Conservation (phyloP, 2,888 invertebrate species). For the Leptodirus hochenwartii region DNA sequence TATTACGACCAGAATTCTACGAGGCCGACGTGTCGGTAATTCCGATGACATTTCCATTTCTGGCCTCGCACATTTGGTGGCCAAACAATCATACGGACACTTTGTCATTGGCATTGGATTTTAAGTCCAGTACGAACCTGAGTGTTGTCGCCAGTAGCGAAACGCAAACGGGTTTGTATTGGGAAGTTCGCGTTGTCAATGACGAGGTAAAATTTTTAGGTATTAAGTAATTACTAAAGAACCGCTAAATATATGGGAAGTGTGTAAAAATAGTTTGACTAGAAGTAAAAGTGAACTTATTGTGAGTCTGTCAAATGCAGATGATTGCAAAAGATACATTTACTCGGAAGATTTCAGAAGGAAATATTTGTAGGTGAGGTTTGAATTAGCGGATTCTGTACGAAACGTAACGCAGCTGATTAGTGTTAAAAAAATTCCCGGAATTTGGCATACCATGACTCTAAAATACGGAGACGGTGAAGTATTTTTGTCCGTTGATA, state of each 20-base stretch:
- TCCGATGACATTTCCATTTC: slow-evolving; percentile 81
- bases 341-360: too few relatives aligned
- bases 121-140: slow-evolving; percentile 61
- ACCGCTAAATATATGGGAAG: too few relatives aligned
- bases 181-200: slow-evolving; percentile 75
- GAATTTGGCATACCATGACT: slow-evolving; percentile 70
- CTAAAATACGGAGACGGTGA: slow-evolving; percentile 57
- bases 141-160: slow-evolving; percentile 76
- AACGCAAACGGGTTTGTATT: slow-evolving; percentile 60
- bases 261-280: too few relatives aligned
- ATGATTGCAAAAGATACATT: too few relatives aligned
- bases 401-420: slow-evolving; percentile 63
- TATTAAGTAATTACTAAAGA: too few relatives aligned
- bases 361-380: too few relatives aligned
- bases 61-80: slow-evolving; percentile 83
- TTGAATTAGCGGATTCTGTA: slow-evolving; percentile 56
- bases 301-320: too few relatives aligned
- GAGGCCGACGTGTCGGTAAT: slow-evolving; percentile 73
- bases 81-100: slow-evolving; percentile 55
- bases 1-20: slow-evolving; percentile 65
- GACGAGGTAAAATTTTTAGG: too few relatives aligned
- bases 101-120: slow-evolving; percentile 67
- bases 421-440: slow-evolving; percentile 63
- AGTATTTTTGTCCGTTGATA: slow-evolving; percentile 57
- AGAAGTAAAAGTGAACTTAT: too few relatives aligned